These are phyloP conservation scores for Drosophila sp. DNA, from an alignment of 1,140 invertebrate genomes.

Conservation along the genomic window DNA sequence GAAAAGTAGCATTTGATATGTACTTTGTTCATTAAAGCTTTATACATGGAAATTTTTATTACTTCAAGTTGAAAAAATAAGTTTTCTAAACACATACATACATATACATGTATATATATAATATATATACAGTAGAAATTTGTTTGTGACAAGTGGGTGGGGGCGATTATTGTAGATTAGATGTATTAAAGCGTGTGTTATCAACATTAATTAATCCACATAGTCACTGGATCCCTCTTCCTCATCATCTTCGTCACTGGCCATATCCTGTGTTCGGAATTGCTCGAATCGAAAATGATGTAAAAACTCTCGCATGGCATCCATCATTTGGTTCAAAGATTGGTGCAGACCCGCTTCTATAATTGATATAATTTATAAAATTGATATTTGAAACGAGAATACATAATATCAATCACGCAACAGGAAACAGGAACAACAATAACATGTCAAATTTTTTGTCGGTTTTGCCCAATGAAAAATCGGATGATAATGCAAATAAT, in stretches of 20 bases:
- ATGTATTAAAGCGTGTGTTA: slow-evolving; percentile 48
- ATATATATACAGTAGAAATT: slow-evolving; percentile 22
- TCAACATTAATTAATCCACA: slow-evolving; percentile 64
- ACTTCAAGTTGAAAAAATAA: slow-evolving; percentile 18
- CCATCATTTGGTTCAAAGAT: slow-evolving; percentile 87
- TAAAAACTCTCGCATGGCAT: slow-evolving; percentile 89
- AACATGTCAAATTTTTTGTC: neutral
- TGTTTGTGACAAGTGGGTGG: slow-evolving; percentile 56
- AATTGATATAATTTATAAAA: slow-evolving; percentile 19
- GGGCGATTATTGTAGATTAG: slow-evolving; percentile 26
- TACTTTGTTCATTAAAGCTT: slow-evolving; percentile 57
- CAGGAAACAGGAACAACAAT: neutral
- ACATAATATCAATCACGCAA: neutral
- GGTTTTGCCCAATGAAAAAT: neutral
- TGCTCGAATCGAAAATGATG: slow-evolving; percentile 86
- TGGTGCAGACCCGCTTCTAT: slow-evolving; percentile 84
- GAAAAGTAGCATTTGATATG: neutral
- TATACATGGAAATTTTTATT: slow-evolving; percentile 58
- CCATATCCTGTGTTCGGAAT: slow-evolving; percentile 82
- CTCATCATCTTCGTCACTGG: slow-evolving; percentile 83
- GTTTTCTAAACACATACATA: slow-evolving; percentile 4
- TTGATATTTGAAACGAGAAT: neutral
- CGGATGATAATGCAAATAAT: neutral
- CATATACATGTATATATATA: slow-evolving; percentile 24
- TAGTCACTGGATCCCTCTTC: slow-evolving; percentile 84